Base-by-base conservation (phyloP, 2,113 vertebrate species). In the Amazona vittata region DNA sequence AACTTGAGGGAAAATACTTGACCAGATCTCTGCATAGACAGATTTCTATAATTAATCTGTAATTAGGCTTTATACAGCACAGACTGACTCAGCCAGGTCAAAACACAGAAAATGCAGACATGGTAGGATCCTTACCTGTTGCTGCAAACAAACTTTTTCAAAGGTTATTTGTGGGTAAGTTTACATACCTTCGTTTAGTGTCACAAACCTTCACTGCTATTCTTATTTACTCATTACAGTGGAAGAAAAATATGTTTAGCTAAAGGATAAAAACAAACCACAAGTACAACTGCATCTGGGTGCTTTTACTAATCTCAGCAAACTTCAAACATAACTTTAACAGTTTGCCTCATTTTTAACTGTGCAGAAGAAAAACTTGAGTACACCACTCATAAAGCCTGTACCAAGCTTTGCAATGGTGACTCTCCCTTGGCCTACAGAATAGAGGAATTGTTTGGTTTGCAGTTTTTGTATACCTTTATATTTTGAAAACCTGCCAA, bases 41-140 rank as follows among this genome's bases (percentile, higher is more conserved):
- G 76, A 92, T 96, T 96, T 96, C 85, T 93, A 77, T 87, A 95
- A 97, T 96, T 94, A 93, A 96, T 95, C 94, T 92, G 90, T 95
- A 97, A 96, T 96, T 96, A 96, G 70, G 46, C 86, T 93, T 84
- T 83, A 91, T 83, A 89, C 70, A 83, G 80, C 22, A 15, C 89
- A 88, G 90, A 79, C 80, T 95, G 94, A 91, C 47, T 94, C 92
- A 87, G 67, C 75, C 82, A 91, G 89, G 91, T 69, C 89, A 95
- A 91, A 96, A 82, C 83, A 94, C 55, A 93, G 74, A 95, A 96
- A 96, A 95, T 76, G 89, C 89, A 96, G 96, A 95, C 93, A 74
- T 11, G 53, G 93, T 94, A 89, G 70, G 76, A 95, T 87, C 83
- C 92, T 91, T 95, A 97, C 97, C 93, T 97, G 80, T 68, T 92